Conservation (phyloP, 1,140 invertebrate species). For the Orius insidiosus region DNA sequence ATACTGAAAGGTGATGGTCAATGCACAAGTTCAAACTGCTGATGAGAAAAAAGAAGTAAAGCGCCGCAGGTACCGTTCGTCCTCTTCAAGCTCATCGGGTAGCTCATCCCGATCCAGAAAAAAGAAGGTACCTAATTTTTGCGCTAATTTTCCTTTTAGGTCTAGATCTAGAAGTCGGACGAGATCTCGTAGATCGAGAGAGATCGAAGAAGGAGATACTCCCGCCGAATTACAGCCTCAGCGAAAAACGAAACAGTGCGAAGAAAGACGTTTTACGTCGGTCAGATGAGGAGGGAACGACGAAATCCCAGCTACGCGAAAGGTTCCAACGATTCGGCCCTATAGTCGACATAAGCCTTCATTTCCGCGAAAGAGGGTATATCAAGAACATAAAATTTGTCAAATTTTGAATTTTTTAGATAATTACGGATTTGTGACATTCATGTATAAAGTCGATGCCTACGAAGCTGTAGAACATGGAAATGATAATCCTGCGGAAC, state of each 20-base stretch:
- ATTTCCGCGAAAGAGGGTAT: conserved; percentile 65
- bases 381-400: conserved; percentile 13
- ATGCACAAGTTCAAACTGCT: conserved; percentile 20
- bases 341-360: conserved; percentile 62
- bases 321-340: conserved; percentile 63
- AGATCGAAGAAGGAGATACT: not conserved
- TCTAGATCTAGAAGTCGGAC: not conserved
- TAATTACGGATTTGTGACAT: conserved; percentile 82
- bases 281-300: conserved; percentile 53
- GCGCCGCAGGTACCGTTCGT: not conserved
- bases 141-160: not conserved
- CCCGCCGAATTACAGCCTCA: conserved; percentile 23
- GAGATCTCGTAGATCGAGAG: not conserved
- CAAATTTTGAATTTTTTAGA: conserved; percentile 24
- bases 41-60: conserved; percentile 23
- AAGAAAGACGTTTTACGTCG: conserved; percentile 74
- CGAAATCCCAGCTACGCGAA: conserved; percentile 43
- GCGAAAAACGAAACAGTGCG: conserved; percentile 37
- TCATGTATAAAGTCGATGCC: conserved; percentile 54
- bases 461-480: conserved; percentile 65
- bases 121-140: conserved; percentile 18
- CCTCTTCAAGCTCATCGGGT: too few relatives aligned
- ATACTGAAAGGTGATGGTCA: conserved; percentile 18
- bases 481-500: conserved; percentile 44
- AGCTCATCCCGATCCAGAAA: not conserved